A percentile compares a stretch with the other conserved stretches of the same genome.
Evolutionary conservation across 2,113 vertebrate species (phyloP).

Genomic region (Pantherophis guttatus): DNA sequence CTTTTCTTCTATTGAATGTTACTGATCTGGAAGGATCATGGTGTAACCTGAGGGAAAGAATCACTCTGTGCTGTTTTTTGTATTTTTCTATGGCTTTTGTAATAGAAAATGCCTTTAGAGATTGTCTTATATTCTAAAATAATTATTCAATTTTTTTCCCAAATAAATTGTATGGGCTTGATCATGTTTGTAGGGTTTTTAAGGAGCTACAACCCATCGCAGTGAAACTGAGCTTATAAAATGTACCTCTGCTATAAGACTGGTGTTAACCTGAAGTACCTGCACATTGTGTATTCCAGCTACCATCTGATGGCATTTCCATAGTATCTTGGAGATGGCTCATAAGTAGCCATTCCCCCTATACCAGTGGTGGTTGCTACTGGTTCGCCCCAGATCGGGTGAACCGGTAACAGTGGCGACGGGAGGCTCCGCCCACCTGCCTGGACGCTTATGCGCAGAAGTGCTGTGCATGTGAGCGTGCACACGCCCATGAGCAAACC

Average conservation of each 20-base stretch:
- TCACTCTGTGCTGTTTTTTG: background rate
- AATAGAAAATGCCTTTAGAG: background rate
- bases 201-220: background rate
- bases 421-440: too few relatives aligned
- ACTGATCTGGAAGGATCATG: background rate
- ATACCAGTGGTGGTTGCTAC: too few relatives aligned
- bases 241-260: background rate
- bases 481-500: too few relatives aligned
- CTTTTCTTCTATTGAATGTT: background rate
- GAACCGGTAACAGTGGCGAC: too few relatives aligned
- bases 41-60: background rate
- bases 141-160: background rate
- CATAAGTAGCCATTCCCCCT: background rate
- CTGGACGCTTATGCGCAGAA: too few relatives aligned
- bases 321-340: background rate
- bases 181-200: background rate
- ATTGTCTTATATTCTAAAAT: background rate
- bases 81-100: background rate
- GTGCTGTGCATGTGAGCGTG: too few relatives aligned
- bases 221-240: background rate
- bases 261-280: background rate
- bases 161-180: background rate
- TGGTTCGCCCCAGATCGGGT: too few relatives aligned
- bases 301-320: background rate
- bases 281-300: background rate